Evolutionary conservation across 2,888 invertebrate genomes (phyloP).

Genomic region (Erpobdella octoculata): DNA sequence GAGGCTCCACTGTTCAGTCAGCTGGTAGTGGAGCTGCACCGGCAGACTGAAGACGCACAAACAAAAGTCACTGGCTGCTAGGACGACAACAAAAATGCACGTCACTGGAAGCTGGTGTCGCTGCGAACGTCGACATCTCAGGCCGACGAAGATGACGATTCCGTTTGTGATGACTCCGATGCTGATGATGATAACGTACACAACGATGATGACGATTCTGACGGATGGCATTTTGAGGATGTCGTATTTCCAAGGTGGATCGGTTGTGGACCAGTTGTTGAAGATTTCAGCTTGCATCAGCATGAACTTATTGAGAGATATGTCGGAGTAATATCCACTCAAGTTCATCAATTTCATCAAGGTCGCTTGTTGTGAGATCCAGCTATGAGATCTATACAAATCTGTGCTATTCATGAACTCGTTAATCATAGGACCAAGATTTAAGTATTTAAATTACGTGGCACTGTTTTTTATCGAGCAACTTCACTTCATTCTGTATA

Average conservation of each 20-base stretch:
- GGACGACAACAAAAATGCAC: slow-evolving; percentile 47
- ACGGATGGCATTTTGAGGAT: slow-evolving; percentile 42
- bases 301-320: no score
- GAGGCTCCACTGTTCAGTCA: slow-evolving; percentile 48
- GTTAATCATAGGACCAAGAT: no score
- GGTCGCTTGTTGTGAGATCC: no score
- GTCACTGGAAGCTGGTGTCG: slow-evolving; percentile 39
- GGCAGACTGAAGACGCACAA: slow-evolving; percentile 49
- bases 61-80: slow-evolving; percentile 47
- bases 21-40: slow-evolving; percentile 48
- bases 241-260: slow-evolving; percentile 28
- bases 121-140: slow-evolving; percentile 42
- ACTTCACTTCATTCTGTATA: no score
- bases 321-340: no score
- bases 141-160: slow-evolving; percentile 44
- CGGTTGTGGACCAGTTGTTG: background rate
- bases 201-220: slow-evolving; percentile 41
- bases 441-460: no score
- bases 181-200: slow-evolving; percentile 45
- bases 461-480: no score
- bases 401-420: no score
- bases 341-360: no score
- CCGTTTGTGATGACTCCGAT: slow-evolving; percentile 46
- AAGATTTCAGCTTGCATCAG: background rate
- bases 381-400: no score